Conservation (phyloP, 2,113 vertebrate genomes). For the Nycticebus coucang region DNA sequence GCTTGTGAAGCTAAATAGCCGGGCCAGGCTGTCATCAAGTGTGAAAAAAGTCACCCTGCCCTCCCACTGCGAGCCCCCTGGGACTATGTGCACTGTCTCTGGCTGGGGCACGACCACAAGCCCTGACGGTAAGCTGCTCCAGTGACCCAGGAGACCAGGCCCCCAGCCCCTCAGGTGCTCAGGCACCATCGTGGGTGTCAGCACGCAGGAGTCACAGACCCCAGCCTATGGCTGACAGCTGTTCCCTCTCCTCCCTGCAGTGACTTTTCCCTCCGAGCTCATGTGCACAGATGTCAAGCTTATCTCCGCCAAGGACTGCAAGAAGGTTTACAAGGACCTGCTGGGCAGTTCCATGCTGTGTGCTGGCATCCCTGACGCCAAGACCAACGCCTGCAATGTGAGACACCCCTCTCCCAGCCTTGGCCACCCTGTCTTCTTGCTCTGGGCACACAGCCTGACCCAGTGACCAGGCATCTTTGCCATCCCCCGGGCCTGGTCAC, state of each 20-base stretch:
- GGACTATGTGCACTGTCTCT: conserved; percentile 84
- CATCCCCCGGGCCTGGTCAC: rapidly evolving
- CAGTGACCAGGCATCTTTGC: background rate
- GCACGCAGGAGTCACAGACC: background rate
- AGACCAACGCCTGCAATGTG: conserved; percentile 75
- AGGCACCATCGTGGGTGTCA: background rate
- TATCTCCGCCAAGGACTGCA: conserved; percentile 59
- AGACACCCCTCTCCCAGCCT: background rate
- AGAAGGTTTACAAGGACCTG: conserved; percentile 67
- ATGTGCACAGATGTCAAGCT: conserved; percentile 68
- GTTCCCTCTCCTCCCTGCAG: background rate
- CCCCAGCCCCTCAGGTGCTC: background rate
- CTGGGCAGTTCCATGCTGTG: conserved; percentile 73
- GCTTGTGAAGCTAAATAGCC: conserved; percentile 84
- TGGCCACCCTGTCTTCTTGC: background rate
- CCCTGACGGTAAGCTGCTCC: conserved; percentile 62
- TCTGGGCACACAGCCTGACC: too few relatives aligned
- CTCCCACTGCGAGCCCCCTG: conserved; percentile 82
- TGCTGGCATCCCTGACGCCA: conserved; percentile 56
- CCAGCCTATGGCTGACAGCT: background rate
- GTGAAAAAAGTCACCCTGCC: conserved; percentile 84
- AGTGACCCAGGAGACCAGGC: background rate
- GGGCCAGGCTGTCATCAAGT: conserved; percentile 78
- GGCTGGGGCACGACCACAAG: conserved; percentile 89
- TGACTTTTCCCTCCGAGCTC: conserved; percentile 30